phyloP scores from a whole-genome alignment of 92 coral and sea anemone species.

The Bergia puertoricense region DNA sequence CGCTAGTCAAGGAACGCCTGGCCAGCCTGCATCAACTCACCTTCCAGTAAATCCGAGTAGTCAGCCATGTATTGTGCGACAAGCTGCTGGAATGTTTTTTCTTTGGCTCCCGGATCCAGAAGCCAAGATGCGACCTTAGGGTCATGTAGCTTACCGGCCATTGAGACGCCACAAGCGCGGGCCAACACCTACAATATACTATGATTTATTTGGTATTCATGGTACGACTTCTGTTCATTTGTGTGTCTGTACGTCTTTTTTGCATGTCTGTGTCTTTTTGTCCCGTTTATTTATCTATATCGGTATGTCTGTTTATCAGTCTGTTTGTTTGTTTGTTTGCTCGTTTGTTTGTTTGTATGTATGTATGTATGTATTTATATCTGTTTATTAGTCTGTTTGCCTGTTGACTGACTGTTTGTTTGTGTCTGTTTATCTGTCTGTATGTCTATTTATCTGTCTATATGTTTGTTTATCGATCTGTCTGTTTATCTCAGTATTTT shows the following conservation, averaged over 20 bases:
- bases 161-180: conserved; percentile 76
- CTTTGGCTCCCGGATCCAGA: conserved; percentile 89
- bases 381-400: background rate
- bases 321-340: background rate
- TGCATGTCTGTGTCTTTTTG: no score
- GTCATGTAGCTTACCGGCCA: conserved; percentile 76
- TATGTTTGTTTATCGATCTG: background rate
- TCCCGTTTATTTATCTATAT: background rate
- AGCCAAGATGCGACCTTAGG: conserved; percentile 97
- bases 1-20: background rate
- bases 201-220: background rate
- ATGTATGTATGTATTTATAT: background rate
- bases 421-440: no score
- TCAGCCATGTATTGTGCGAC: conserved; percentile 75
- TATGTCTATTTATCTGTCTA: background rate
- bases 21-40: conserved; percentile 36
- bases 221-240: background rate
- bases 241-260: background rate
- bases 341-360: background rate
- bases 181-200: conserved; percentile 58
- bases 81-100: conserved; percentile 81
- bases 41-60: conserved; percentile 76
- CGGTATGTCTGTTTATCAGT: background rate
- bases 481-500: background rate
- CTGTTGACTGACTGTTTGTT: background rate